Evolutionary conservation across 2,113 vertebrate species (phyloP), one percentile per base, ranked within the genome.

Genomic region (Passer montanus): DNA sequence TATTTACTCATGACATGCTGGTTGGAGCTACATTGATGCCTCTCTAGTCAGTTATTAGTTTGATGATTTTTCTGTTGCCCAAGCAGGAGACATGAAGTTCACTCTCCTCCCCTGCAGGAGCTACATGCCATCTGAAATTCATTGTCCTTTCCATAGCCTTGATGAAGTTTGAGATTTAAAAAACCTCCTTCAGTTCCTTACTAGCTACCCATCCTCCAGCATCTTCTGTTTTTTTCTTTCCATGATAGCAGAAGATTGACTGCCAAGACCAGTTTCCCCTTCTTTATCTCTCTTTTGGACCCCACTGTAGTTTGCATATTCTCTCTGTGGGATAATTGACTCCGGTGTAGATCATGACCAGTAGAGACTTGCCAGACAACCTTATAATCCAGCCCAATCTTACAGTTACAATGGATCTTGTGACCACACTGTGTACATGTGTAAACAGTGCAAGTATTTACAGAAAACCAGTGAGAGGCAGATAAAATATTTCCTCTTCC

Each of bases 371-470:
- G 87, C 64, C 90, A 94, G 72, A 60, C 90, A 86, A 70, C 90
- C 64, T 90, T 85, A 78, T 91, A 96, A 96, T 80, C 37, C 72
- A 84, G 79, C n/a, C 59, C 43, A 86, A 12, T 90, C 88, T 80
- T 90, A 79, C 35, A 86, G 72, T 60, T 95, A 72, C 63, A 93
- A 64, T 56, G 82, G 33, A 46, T 89, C 89, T 94, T 53, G 46
- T 96, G 89, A 85, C 69, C 28, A 49, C 69, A 84, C 27, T 74
- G 13, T 94, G 89, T 91, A 95, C 90, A 70, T 66, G 89, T 56
- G 35, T 90, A 91, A 96, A 88, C n/a, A 72, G 39, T 80, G 72
- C 26, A 74, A 59, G 49, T 94, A 90, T 92, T 94, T 90, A 95
- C 66, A 92, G 49, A 93, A 94, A 88, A 43, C 60, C 39, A 76